Evolutionary conservation across 2,797 vertebrate genomes (phyloP).

Genomic region (Hydrophis major): DNA sequence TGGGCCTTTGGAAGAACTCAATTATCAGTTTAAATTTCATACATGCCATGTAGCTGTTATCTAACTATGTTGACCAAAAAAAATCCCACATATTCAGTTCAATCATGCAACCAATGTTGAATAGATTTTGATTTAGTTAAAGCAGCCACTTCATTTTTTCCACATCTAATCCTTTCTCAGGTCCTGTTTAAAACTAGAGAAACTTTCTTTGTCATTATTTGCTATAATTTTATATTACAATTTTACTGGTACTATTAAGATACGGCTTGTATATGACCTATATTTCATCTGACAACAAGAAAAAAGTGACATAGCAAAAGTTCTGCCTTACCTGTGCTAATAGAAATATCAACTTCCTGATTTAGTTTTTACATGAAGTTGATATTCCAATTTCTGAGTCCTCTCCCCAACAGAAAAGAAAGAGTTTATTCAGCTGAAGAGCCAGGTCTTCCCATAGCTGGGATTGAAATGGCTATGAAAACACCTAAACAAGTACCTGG

Average conservation of each 20-base stretch:
- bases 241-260: neutral
- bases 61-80: neutral
- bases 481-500: neutral
- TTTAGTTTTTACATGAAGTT: neutral
- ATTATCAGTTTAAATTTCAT: neutral
- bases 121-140: neutral
- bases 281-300: neutral
- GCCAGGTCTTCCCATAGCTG: neutral
- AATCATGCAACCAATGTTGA: neutral
- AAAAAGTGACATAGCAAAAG: neutral
- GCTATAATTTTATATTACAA: neutral
- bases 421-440: neutral
- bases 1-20: neutral
- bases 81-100: neutral
- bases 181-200: neutral
- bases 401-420: neutral
- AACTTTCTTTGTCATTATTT: neutral
- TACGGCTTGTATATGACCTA: neutral
- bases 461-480: neutral
- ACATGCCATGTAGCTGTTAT: neutral
- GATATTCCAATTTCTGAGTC: neutral
- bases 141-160: neutral
- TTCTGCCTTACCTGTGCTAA: neutral
- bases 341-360: neutral
- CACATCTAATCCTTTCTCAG: neutral